Conservation (phyloP, 2,797 vertebrate species). For the Toxotes lorentzi region DNA sequence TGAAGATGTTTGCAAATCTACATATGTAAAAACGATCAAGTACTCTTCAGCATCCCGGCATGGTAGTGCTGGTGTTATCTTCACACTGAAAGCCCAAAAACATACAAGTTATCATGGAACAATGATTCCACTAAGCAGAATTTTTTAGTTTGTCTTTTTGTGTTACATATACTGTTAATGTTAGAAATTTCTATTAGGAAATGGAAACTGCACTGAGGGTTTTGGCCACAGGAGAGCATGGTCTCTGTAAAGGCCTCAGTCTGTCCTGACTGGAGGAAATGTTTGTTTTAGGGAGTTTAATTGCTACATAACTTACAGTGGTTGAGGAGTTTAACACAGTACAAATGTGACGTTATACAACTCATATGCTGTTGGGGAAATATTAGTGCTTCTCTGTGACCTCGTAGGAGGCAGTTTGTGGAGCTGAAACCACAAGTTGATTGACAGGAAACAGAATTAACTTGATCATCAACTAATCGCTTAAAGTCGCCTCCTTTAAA, state of each 20-base stretch:
- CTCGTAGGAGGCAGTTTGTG: too few species aligned
- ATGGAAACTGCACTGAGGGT: constrained; percentile 23
- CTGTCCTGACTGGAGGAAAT: background rate
- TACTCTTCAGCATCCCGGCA: rapidly evolving
- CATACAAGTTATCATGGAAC: background rate
- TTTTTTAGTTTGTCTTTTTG: background rate
- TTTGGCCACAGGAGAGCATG: constrained; percentile 71
- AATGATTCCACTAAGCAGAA: background rate
- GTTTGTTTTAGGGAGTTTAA: constrained; percentile 17
- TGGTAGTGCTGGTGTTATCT: background rate
- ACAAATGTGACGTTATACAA: background rate
- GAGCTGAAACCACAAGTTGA: too few species aligned
- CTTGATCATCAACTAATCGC: background rate
- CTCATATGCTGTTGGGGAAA: too few species aligned
- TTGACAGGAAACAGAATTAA: background rate
- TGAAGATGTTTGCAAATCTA: background rate
- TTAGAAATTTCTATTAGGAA: background rate
- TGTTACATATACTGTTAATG: too few species aligned
- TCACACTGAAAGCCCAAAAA: background rate
- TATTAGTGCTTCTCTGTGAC: background rate
- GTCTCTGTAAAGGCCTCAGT: constrained; percentile 42
- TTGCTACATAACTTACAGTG: constrained; percentile 1
- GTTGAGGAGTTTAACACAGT: background rate
- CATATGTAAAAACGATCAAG: too few species aligned
- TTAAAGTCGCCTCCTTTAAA: background rate